These are phyloP conservation scores for Dipodomys ordii DNA, from an alignment of 2,113 vertebrate genomes.

Conservation along the genomic window DNA sequence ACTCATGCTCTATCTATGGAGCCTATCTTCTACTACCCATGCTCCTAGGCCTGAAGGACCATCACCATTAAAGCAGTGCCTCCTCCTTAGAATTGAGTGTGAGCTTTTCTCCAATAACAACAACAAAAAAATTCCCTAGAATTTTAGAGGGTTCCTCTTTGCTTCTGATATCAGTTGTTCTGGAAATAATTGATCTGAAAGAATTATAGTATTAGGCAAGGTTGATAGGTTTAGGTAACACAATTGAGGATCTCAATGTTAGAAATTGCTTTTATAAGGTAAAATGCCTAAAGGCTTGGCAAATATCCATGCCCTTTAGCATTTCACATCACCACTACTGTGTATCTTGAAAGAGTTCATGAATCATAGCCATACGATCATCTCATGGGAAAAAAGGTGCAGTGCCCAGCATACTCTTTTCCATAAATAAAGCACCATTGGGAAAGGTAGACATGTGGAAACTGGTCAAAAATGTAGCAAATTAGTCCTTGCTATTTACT, in stretches of 20 bases:
- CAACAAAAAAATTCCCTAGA: conserved; percentile 34
- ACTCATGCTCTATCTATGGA: too few species aligned
- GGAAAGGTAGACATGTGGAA: conserved; percentile 85
- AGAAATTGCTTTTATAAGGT: conserved; percentile 70
- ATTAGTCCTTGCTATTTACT: conserved; percentile 81
- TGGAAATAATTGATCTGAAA: conserved; percentile 47
- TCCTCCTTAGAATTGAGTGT: not conserved
- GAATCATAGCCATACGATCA: conserved; percentile 86
- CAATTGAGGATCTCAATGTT: conserved; percentile 69
- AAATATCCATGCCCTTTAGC: conserved; percentile 61
- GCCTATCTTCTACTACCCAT: too few species aligned
- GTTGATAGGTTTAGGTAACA: conserved; percentile 71
- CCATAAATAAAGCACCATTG: conserved; percentile 84
- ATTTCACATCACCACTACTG: conserved; percentile 68
- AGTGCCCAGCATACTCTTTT: conserved; percentile 76
- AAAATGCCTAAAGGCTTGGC: conserved; percentile 71
- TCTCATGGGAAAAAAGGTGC: conserved; percentile 81
- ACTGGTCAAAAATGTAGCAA: conserved; percentile 84
- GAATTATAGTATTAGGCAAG: conserved; percentile 55
- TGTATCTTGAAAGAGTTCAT: conserved; percentile 82
- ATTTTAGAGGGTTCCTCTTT: conserved; percentile 28
- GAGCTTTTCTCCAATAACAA: not conserved
- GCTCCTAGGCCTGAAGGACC: not conserved
- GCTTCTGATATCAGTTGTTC: conserved; percentile 41
- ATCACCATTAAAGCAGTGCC: not conserved